Conservation (phyloP, 2,888 invertebrate species). For the Crematogaster levior region DNA sequence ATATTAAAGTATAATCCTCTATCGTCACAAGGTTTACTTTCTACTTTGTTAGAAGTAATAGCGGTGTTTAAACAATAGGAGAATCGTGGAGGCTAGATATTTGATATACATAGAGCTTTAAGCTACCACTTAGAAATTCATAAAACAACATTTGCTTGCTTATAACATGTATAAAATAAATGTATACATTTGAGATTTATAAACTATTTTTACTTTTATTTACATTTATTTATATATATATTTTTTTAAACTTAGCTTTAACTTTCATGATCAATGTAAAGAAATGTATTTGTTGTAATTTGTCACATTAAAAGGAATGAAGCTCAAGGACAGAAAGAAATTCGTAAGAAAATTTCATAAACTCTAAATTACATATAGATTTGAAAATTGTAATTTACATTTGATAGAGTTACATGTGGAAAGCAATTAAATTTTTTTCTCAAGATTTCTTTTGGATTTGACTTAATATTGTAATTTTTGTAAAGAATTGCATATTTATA, state of each 20-base stretch:
- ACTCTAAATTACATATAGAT: background rate
- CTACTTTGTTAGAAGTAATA: background rate
- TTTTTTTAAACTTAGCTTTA: background rate
- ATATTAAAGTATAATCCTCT: slow-evolving; percentile 10
- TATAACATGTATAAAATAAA: background rate
- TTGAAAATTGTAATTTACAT: background rate
- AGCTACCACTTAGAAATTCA: background rate
- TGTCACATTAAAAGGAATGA: background rate
- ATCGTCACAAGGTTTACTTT: background rate
- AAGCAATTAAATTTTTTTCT: background rate
- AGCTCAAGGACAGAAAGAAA: background rate
- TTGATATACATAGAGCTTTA: background rate
- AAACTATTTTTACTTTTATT: background rate
- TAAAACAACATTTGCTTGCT: background rate
- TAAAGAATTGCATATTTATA: background rate
- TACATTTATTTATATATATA: no score
- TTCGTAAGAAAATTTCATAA: background rate
- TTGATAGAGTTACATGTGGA: background rate
- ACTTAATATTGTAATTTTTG: background rate
- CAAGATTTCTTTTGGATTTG: background rate
- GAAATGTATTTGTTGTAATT: background rate
- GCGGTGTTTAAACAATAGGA: background rate
- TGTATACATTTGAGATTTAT: background rate
- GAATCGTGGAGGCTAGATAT: background rate
- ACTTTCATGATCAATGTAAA: background rate